Base-by-base conservation (phyloP, 2,113 vertebrate genomes). In the Leucoraja erinaceus region DNA sequence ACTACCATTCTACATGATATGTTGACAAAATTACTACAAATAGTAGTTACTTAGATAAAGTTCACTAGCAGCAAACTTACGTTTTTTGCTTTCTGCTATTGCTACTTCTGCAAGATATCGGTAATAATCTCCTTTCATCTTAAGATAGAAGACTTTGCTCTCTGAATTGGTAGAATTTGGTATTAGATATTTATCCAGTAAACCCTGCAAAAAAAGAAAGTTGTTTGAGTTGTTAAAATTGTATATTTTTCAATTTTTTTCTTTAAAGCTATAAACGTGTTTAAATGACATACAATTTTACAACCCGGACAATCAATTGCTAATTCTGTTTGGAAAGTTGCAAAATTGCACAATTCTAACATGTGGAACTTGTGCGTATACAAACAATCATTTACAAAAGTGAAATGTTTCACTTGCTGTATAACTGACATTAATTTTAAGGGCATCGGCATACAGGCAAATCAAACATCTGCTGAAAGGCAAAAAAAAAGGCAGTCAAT, bases 51-150 rank as follows among this genome's bases (percentile, higher is more conserved):
- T 47, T 47, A 47, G 38, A 47, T 47, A 47, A 47, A 47, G 18
- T 6, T 14, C 2, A 68, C 5, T 16, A 68, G 28, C 25, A 83
- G 56, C 25, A 61, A 86, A 91, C 90, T 91, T 91, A 88, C 84
- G 78, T 92, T 84, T 75, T 93, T 93, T 93, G 63, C 11, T 86
- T 93, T 88, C 84, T 70, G 63, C 84, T 72, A 47, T 7, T 54
- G 93, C 93, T 33, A 93, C 93, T 86, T 93, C 93, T 76, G 93
- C 93, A 68, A 93, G 93, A 28, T 93, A 93, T 75, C 93, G 79
- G 54, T 93, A 93, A 93, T 93, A 93, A 76, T 93, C 93, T 68
- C 84, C 93, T 47, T 93, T 93, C 93, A 93, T 93, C 93, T 93
- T 93, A 81, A 88, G 81, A 25, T 93, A 93, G 93, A 93, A 93